phyloP scores from a whole-genome alignment of 2,797 vertebrate genomes.

The Sebastes trivittatus region DNA sequence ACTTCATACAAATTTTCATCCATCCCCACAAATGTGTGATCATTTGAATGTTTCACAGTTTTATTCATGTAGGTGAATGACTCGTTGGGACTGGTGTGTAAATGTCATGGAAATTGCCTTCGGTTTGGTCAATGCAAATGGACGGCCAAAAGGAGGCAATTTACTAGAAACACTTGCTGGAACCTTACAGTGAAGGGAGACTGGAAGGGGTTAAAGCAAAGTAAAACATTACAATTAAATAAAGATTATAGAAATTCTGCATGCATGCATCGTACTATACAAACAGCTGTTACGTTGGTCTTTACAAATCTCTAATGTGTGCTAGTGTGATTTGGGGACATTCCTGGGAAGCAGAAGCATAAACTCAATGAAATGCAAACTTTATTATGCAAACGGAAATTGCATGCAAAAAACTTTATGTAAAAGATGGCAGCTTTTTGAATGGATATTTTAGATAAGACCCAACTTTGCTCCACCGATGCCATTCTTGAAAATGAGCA shows the following conservation, averaged over 20 bases:
- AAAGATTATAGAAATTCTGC: not conserved
- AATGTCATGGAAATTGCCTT: conserved; percentile 77
- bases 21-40: conserved; percentile 66
- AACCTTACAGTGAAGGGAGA: not conserved
- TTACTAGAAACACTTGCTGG: conserved; percentile 36
- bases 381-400: conserved; percentile 72
- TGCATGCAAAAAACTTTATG: conserved; percentile 79
- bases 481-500: conserved; percentile 26
- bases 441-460: conserved; percentile 70
- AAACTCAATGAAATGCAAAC: conserved; percentile 69
- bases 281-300: not conserved
- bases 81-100: conserved; percentile 68
- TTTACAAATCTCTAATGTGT: conserved; percentile 47
- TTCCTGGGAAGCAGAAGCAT: conserved; percentile 69
- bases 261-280: not conserved
- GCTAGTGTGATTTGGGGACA: conserved; percentile 49
- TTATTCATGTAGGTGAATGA: conserved; percentile 57
- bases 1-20: conserved; percentile 56
- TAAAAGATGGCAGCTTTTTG: conserved; percentile 72
- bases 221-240: not conserved
- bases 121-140: conserved; percentile 75
- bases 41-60: conserved; percentile 78
- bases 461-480: not conserved
- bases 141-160: conserved; percentile 55
- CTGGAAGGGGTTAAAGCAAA: not conserved